Conservation (phyloP, 2,113 vertebrate genomes). For the Xiphias gladius region DNA sequence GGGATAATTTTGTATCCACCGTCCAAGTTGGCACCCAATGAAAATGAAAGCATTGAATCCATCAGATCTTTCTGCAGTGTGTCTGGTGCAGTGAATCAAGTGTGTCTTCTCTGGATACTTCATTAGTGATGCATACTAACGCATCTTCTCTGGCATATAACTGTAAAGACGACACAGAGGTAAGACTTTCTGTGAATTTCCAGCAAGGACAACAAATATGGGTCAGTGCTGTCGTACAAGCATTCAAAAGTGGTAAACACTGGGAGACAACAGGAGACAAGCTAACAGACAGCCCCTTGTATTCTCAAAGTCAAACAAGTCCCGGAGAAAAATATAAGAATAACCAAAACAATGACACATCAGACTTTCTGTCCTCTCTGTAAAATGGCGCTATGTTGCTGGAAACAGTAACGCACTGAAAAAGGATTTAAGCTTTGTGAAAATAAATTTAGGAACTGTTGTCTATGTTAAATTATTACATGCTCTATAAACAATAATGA, state of each 20-base stretch:
- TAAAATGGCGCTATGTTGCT: constrained; percentile 1
- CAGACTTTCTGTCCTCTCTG: constrained; percentile 39
- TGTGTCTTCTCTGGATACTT: background rate
- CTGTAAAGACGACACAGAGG: constrained; percentile 22
- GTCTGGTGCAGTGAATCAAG: too few species aligned
- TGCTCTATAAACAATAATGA: background rate
- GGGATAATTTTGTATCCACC: constrained; percentile 10
- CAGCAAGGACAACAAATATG: constrained; percentile 22
- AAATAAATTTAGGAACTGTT: background rate
- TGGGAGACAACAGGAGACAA: constrained; percentile 40
- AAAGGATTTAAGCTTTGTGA: constrained; percentile 10
- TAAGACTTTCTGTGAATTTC: constrained; percentile 11
- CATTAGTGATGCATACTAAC: constrained; percentile 26
- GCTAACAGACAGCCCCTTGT: constrained; percentile 29
- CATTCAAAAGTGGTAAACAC: constrained; percentile 25
- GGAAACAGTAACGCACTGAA: constrained; percentile 14
- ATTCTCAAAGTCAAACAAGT: constrained; percentile 66
- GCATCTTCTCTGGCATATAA: constrained; percentile 16
- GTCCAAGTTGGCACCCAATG: constrained; percentile 12
- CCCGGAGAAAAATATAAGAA: constrained; percentile 58
- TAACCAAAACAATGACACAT: constrained; percentile 55
- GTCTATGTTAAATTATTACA: background rate
- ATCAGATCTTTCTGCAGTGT: constrained; percentile 24
- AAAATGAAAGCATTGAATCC: constrained; percentile 25
- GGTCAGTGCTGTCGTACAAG: constrained; percentile 36